Evolutionary conservation across 2,888 invertebrate species (phyloP).

Genomic region (Phytoseiulus persimilis): DNA sequence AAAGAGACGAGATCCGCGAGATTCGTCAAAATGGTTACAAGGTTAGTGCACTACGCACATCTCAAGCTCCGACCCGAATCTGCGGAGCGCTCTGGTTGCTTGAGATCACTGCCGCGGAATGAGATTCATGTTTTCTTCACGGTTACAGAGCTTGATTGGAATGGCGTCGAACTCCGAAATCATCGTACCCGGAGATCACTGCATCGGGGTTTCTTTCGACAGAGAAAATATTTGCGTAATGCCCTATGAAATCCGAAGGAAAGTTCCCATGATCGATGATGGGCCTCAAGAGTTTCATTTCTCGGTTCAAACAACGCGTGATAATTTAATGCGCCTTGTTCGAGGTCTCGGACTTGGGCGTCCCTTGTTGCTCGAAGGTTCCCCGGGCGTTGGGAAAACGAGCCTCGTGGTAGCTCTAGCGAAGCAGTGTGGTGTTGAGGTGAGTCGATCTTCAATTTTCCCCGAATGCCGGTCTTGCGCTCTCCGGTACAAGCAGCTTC

Average conservation of each 20-base stretch:
- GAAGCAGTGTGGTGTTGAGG: conserved; percentile 67
- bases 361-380: conserved; percentile 87
- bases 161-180: neutral
- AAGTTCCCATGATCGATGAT: neutral
- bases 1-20: conserved; percentile 46
- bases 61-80: neutral
- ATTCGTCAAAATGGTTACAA: neutral
- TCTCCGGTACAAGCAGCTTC: neutral
- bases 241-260: neutral
- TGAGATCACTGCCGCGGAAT: too few relatives aligned
- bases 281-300: conserved; percentile 58
- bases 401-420: conserved; percentile 85
- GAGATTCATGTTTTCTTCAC: neutral
- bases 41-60: too few relatives aligned
- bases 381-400: conserved; percentile 97
- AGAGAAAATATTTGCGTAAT: neutral
- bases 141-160: neutral
- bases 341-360: conserved; percentile 74
- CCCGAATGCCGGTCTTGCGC: neutral
- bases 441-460: conserved; percentile 54
- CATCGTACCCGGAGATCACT: neutral
- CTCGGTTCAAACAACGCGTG: conserved; percentile 66
- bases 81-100: neutral
- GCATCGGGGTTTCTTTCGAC: neutral
- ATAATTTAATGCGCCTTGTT: conserved; percentile 73